Percentiles rank a stretch among this genome's conserved stretches.
Conservation (phyloP, 2,797 vertebrate species). For the Poliocrania exsul region DNA sequence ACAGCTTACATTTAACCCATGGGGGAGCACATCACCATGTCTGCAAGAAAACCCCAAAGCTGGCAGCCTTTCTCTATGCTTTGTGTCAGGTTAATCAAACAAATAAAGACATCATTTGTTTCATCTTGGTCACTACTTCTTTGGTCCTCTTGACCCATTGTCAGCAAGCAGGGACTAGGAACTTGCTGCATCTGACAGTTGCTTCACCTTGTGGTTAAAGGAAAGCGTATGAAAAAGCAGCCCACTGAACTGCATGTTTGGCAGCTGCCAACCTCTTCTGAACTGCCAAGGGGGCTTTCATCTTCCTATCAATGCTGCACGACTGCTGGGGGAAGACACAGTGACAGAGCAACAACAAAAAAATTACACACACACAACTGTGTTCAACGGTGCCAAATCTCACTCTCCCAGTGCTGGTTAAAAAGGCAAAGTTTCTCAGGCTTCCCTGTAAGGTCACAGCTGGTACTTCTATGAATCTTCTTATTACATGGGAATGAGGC, state of each 20-base stretch:
- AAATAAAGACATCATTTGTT: neutral
- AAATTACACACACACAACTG: neutral
- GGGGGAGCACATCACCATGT: neutral
- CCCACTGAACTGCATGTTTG: neutral
- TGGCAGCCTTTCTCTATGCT: neutral
- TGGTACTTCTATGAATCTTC: constrained; percentile 64
- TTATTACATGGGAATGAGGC: constrained; percentile 57
- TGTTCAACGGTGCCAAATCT: neutral
- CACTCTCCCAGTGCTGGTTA: constrained; percentile 7
- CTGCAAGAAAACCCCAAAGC: neutral
- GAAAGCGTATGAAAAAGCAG: neutral
- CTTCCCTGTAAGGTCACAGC: constrained; percentile 65
- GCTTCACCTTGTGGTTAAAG: neutral
- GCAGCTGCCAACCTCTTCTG: constrained; percentile 9
- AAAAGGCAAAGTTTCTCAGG: constrained; percentile 60
- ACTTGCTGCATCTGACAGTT: neutral
- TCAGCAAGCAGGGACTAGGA: neutral
- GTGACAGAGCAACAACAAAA: neutral
- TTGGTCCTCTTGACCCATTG: neutral
- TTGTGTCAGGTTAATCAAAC: neutral
- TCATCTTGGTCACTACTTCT: neutral
- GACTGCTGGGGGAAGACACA: constrained; percentile 2
- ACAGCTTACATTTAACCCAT: neutral
- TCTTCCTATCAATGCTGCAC: neutral
- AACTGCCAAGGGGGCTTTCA: neutral